Evolutionary conservation across 1,140 invertebrate species (phyloP), one percentile per base, ranked within the genome.

Genomic region (Zelostemma sp.): DNA sequence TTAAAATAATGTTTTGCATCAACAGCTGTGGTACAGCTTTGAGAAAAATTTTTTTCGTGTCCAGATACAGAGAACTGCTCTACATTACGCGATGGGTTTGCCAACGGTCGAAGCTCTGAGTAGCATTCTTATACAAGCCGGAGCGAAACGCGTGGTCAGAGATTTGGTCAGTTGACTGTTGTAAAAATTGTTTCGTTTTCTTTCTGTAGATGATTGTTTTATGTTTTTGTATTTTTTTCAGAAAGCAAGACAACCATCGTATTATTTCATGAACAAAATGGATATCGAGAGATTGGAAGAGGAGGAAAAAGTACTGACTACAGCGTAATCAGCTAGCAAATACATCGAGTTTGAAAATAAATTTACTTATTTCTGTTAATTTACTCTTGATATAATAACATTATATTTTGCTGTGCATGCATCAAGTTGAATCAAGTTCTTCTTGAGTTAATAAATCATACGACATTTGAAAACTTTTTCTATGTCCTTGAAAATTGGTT

Each of bases 21-120:
- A n/a, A n/a, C n/a, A n/a, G n/a, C n/a, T n/a, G n/a, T n/a, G n/a
- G n/a, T n/a, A n/a, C n/a, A n/a, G n/a, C n/a, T n/a, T n/a, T n/a
- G n/a, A n/a, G n/a, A n/a, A n/a, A n/a, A n/a, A n/a, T n/a, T n/a
- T 47, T 64, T 66, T 58, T 0, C 31, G 17, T 78, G 87, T 80
- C 41, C 80, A 96, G 94, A 79, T 97, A 83, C 93, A 95, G 75
- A 88, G 94, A 74, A 95, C 93, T 0, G 90, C 93, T 4, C 84
- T 96, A 19, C 95, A 96, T 80, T 96, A 96, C 79, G 93, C 95
- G 0, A 95, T 96, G 94, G 95, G 93, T 9, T 89, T 94, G 1
- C 92, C 93, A 41, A 90, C 92, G 53, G 92, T 95, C 33, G 94
- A 96, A 83, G 87, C 88, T 1, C 84, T 95, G 11, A 95, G 92